Base-by-base conservation (phyloP, 2,797 vertebrate species). In the Spea hammondii region DNA sequence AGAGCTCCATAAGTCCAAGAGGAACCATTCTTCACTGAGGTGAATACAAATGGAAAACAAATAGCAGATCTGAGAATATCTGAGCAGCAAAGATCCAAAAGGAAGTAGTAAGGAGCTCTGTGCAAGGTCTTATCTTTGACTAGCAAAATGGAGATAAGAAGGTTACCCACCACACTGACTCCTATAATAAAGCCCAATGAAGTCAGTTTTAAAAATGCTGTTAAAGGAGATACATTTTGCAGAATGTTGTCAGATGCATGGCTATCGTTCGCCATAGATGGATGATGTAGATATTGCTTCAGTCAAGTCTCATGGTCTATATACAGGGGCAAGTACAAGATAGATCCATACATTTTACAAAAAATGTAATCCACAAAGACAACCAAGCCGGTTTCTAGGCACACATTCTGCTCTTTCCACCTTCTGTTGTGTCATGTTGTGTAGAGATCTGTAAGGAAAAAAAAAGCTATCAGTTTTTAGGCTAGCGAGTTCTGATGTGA, bases 251-350 rank as follows among this genome's bases (percentile, higher is more conserved):
- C 97, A 94, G 95, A 96, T 96, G 98, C 97, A 98, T 99, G 98
- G 95, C 97, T 99, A 94, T 98, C 97, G 96, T 99, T 99, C 98
- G 98, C 98, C 98, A 99, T 99, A 98, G 98, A 98, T 98, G 93
- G 97, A 97, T 94, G 95, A 95, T 97, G 96, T 96, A 94, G 94
- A 93, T 92, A 95, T 92, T 94, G 94, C 95, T 94, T 99, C 93
- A 98, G 94, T 97, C 94, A 92, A 98, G 95, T 96, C 93, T 98
- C 96, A 98, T 99, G 96, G 96, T 98, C 96, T 96, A 93, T 93
- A 95, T 90, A 93, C 90, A 92, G 91, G 89, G 92, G 93, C 93
- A 94, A 94, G 94, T 86, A 88, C 88, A 89, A 92, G 92, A 93
- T 94, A 95, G 92, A 97, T 97, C 96, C 96, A 96, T 95, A 94